Evolutionary conservation across 2,113 vertebrate genomes (phyloP), one percentile per base, ranked within the genome.

Genomic region (pig (Sus scrofa)): DNA sequence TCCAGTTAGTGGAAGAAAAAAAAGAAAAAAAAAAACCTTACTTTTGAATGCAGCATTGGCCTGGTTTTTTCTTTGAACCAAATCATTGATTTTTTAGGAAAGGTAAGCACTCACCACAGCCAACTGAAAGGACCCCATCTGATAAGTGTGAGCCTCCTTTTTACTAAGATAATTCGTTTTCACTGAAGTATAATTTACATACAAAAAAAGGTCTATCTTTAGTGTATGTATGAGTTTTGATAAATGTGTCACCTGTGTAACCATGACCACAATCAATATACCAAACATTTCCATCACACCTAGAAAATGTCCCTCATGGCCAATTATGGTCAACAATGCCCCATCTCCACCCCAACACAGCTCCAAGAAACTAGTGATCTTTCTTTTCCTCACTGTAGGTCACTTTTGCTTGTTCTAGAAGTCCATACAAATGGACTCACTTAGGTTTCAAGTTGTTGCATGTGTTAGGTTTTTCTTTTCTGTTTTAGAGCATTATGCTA

Each of bases 11-110:
- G 88, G n/a, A 89, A 52, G 75, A 4, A 11, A 18, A 20, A 27
- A 27, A 14, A n/a, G n/a, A 12, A 27, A 54, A 16, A 3, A 18
- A 1, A n/a, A n/a, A 58, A 89, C 54, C 81, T 73, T n/a, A 22
- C 19, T 87, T 78, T 63, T 56, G 37, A 95, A 71, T n/a, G 22
- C 7, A 75, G 20, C 85, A 4, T 91, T 96, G 88, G 74, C 54
- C 67, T 85, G 30, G 14, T 86, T 96, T 95, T 6, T 91, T 88
- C 78, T 89, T 74, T 93, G 54, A 95, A 52, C 20, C 15, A 89
- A 93, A 87, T 70, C 52, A 74, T 58, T 58, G 37, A 58, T 65
- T 78, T 82, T 79, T 86, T 68, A 63, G 63, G 67, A 50, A 78
- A 87, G 52, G 79, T 79, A 52, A 62, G 14, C 34, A 26, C 27